A percentile compares a stretch with the other conserved stretches of the same genome.
Evolutionary conservation across 2,797 vertebrate genomes (phyloP).

Genomic region (Galaxias olidus): DNA sequence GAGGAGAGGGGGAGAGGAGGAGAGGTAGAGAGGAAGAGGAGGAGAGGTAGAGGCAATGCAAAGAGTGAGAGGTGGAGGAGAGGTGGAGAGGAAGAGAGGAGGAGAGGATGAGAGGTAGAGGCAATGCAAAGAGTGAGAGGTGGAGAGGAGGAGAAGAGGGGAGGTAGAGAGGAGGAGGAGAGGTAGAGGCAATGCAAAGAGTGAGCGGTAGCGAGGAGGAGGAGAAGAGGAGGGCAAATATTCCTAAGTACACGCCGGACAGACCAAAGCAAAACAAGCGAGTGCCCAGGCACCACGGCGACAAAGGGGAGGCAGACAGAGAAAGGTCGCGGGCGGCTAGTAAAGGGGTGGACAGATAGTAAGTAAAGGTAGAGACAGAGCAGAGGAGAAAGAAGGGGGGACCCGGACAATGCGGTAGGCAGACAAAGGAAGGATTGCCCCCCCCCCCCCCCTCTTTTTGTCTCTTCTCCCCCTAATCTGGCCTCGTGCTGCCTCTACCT

Average conservation of each 20-base stretch:
- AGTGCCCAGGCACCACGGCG: conserved; percentile 37
- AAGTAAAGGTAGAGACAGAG: conserved; percentile 59
- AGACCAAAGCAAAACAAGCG: conserved; percentile 48
- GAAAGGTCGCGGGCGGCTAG: conserved; percentile 49
- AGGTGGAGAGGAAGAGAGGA: conserved; percentile 7
- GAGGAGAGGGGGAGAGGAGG: conserved; percentile 3
- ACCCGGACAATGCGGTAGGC: conserved; percentile 62
- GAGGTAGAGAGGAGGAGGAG: background rate
- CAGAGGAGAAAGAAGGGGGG: conserved; percentile 37
- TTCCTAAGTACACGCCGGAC: conserved; percentile 34
- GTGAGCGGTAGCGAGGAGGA: conserved; percentile 13
- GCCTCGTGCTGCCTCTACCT: conserved; percentile 48
- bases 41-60: background rate
- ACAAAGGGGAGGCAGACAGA: conserved; percentile 51
- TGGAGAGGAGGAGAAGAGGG: background rate
- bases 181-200: background rate
- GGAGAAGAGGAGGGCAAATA: conserved; percentile 24
- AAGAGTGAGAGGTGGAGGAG: background rate
- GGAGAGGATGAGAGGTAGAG: background rate
- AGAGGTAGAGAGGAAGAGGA: background rate
- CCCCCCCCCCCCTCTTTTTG: conserved; percentile 8
- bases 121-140: background rate
- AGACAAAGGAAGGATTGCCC: conserved; percentile 58
- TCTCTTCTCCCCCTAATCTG: conserved; percentile 45
- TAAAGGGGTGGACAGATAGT: conserved; percentile 59